Evolutionary conservation across 2,797 vertebrate genomes (phyloP).

Genomic region (Valencia hispanica): DNA sequence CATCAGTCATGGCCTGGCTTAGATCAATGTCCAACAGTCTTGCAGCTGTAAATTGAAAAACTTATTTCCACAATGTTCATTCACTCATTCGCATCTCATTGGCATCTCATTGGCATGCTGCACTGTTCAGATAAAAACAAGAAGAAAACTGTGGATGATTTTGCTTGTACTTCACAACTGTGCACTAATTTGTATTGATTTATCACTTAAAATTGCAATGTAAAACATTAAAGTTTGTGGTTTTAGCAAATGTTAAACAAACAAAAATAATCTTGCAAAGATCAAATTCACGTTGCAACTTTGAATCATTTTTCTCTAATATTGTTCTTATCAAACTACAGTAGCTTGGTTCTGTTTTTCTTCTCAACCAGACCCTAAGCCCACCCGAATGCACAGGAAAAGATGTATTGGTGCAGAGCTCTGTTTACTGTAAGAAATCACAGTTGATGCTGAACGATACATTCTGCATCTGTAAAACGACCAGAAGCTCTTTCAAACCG

Average conservation of each 20-base stretch:
- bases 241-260: neutral
- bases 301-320: neutral
- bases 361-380: neutral
- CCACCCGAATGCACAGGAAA: neutral
- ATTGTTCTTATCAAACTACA: neutral
- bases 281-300: neutral
- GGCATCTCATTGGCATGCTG: neutral
- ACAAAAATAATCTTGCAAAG: neutral
- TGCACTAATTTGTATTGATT: neutral
- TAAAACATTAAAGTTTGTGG: neutral
- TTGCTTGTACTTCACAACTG: neutral
- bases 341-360: neutral
- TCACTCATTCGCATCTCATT: too few relatives aligned
- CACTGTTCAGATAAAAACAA: neutral
- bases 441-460: constrained; percentile 47
- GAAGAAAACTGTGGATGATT: too few relatives aligned
- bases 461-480: constrained; percentile 67
- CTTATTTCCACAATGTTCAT: neutral
- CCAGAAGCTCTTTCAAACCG: constrained; percentile 20
- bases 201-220: neutral
- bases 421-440: constrained; percentile 21
- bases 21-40: neutral
- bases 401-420: neutral
- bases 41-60: neutral
- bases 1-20: neutral